A percentile compares a stretch with the other conserved stretches of the same genome.
Conservation (phyloP, 2,888 invertebrate species). For the Sylvicola fuscatus region DNA sequence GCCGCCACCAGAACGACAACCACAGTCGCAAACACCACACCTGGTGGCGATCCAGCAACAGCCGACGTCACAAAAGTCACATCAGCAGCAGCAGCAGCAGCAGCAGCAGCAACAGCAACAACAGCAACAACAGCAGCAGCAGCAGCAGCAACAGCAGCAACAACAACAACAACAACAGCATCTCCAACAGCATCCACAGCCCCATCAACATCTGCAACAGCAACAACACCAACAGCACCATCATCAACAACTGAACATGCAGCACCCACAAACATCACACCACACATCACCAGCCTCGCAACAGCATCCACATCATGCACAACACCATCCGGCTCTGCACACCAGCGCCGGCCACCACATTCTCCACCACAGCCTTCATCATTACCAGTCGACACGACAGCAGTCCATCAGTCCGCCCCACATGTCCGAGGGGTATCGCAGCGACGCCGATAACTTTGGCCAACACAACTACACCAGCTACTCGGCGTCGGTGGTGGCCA, state of each 20-base stretch:
- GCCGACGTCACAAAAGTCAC: neutral
- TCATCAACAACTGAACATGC: neutral
- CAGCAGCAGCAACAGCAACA: constrained; percentile 7
- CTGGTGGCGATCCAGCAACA: no score
- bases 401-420: no score
- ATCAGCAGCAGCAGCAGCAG: constrained; percentile 7
- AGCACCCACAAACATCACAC: no score
- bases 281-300: neutral
- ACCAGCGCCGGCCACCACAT: constrained; percentile 5
- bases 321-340: neutral
- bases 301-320: neutral
- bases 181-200: constrained; percentile 2
- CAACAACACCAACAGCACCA: no score
- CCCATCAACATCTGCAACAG: neutral
- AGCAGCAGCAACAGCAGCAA: constrained; percentile 18
- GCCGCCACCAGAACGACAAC: constrained; percentile 12
- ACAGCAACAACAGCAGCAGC: constrained; percentile 7
- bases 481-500: no score
- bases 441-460: constrained; percentile 7
- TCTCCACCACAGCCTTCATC: no score
- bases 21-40: no score
- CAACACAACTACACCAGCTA: neutral
- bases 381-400: no score
- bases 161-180: constrained; percentile 5
- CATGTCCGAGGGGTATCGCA: no score